These are phyloP conservation scores for Tupaia tana DNA, from an alignment of 2,113 vertebrate species.

Conservation along the genomic window DNA sequence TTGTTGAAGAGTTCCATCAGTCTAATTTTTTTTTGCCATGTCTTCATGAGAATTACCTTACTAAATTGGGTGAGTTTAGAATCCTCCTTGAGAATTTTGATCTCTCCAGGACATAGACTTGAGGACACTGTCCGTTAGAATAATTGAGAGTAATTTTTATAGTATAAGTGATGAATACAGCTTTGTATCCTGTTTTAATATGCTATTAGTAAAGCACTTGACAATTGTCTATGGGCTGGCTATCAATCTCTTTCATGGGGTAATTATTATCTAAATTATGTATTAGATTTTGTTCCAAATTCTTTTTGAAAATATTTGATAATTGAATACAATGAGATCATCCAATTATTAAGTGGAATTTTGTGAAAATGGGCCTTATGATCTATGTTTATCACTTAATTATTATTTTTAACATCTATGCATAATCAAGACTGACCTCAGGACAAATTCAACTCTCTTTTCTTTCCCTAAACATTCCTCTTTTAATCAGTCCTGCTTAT, in stretches of 20 bases:
- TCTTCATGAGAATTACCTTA: not conserved
- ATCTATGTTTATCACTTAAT: not conserved
- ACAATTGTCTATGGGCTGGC: not conserved
- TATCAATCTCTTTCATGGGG: not conserved
- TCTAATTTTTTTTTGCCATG: not conserved
- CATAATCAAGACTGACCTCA: constrained; percentile 11
- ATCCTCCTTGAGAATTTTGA: not conserved
- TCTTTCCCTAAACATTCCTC: not conserved
- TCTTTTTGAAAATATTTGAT: not conserved
- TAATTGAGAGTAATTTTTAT: not conserved
- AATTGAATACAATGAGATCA: not conserved
- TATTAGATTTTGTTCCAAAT: not conserved
- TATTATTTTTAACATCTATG: not conserved
- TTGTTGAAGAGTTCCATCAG: not conserved
- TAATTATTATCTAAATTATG: not conserved
- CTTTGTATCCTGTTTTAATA: not conserved
- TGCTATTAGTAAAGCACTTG: not conserved
- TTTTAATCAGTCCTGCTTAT: not conserved
- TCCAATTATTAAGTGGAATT: constrained; percentile 14
- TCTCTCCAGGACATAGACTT: not conserved
- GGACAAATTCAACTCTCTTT: not conserved
- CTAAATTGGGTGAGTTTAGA: not conserved
- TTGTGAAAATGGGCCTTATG: not conserved
- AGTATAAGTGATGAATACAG: not conserved
- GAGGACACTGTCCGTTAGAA: not conserved